Percentiles rank a stretch among this genome's conserved stretches.
Conservation (phyloP, 1,140 invertebrate genomes). For the Chionoecetes opilio region DNA sequence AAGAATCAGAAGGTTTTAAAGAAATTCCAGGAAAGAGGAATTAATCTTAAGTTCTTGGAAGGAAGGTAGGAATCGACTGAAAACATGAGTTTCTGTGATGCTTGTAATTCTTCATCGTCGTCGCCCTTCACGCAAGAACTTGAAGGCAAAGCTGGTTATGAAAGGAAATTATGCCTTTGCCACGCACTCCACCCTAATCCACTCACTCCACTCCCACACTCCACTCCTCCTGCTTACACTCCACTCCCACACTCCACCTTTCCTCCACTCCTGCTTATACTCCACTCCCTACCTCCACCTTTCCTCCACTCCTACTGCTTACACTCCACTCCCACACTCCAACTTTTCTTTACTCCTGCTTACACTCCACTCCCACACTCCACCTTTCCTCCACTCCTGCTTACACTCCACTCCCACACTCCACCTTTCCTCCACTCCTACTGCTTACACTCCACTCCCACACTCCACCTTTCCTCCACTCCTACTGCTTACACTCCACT, state of each 20-base stretch:
- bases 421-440: background rate
- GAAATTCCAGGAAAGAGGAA: conserved; percentile 27
- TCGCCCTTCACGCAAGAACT: too few species aligned
- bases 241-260: background rate
- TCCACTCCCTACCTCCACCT: background rate
- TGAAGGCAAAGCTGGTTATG: too few species aligned
- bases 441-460: background rate
- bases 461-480: background rate
- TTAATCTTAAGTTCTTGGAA: conserved; percentile 14
- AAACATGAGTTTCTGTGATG: background rate
- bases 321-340: background rate
- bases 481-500: background rate
- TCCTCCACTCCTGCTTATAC: too few species aligned
- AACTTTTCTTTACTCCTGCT: background rate
- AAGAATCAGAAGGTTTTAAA: conserved; percentile 22
- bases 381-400: background rate
- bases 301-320: background rate
- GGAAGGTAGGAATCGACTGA: conserved; percentile 24
- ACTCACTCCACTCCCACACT: background rate
- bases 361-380: background rate
- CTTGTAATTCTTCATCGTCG: background rate
- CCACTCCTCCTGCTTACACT: background rate
- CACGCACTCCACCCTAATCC: too few species aligned
- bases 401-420: background rate
- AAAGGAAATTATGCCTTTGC: background rate